These are phyloP conservation scores for Prunella himalayana DNA, from an alignment of 2,113 vertebrate species.

Conservation along the genomic window DNA sequence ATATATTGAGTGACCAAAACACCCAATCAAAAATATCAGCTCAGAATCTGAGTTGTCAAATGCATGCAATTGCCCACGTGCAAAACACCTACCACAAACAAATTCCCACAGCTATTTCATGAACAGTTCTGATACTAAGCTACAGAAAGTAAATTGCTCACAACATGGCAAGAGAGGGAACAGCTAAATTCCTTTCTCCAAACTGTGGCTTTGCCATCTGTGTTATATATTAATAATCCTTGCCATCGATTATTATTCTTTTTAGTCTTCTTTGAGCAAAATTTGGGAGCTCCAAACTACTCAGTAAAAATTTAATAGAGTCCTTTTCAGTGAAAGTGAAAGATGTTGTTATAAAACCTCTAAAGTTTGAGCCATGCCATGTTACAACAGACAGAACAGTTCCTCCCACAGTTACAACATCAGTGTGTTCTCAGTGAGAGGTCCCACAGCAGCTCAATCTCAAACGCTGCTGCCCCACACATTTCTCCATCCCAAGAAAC, in stretches of 20 bases:
- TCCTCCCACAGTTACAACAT: neutral
- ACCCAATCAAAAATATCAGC: neutral
- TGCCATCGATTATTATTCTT: neutral
- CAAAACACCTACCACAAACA: neutral
- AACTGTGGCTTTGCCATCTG: neutral
- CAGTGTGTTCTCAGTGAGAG: neutral
- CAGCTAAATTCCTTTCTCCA: neutral
- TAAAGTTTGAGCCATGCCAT: neutral
- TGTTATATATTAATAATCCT: too few relatives aligned
- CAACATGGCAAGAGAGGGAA: neutral
- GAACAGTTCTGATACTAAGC: neutral
- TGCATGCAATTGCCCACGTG: neutral
- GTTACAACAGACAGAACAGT: neutral
- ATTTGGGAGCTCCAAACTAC: neutral
- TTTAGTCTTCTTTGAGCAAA: neutral
- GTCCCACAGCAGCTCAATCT: neutral
- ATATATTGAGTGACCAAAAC: neutral
- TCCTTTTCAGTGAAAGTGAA: neutral
- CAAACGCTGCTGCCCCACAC: neutral
- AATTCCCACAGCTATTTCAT: neutral
- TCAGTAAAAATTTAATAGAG: neutral
- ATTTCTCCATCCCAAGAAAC: neutral
- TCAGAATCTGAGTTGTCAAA: neutral
- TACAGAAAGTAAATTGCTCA: neutral
- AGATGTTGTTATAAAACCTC: neutral